Base-by-base conservation (phyloP, 2,888 invertebrate species). In the Apodemia zela region DNA sequence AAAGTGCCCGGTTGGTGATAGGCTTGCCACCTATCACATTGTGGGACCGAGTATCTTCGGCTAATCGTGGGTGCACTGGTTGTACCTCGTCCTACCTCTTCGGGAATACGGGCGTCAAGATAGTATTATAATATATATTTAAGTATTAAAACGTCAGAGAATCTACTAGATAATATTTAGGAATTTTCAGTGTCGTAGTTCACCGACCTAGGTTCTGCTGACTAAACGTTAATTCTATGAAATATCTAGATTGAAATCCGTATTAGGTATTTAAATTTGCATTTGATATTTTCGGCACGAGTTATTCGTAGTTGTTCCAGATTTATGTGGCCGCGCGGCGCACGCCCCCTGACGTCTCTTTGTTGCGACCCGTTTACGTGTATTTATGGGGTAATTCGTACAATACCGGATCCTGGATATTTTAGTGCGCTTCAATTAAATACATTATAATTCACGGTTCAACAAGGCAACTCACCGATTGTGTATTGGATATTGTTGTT, bases 361-460 rank as follows among this genome's bases (percentile, higher is more conserved):
- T 83, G 84, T 82, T 83, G 82, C 78, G 76, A 82, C 77, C 33
- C 78, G 82, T 81, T 84, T 81, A 82, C 82, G 80, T 80, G 81
- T 86, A 86, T 87, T 87, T 87, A 86, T 85, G 83, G 82, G 80
- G 84, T 81, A 79, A 84, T 86, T 86, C 81, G 79, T 57, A 57
- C 54, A 57, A 57, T 25, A 57, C 54, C 54, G 25, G 25, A 54
- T 54, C 13, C 54, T 21, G 54, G 54, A 57, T 57, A 57, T 57
- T 57, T 57, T 29, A 57, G 54, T 57, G 54, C 15, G 54, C 54
- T 57, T 25, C n/a, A 29, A 29, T 57, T 29, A 54, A 11, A 74
- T 69, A 74, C 75, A 42, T 42, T 5, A 42, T 42, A 42, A 42
- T 15, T 42, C 42, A 42, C 42, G 15, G 15, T 42, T 42, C 42